Evolutionary conservation across 2,888 invertebrate genomes (phyloP).

Genomic region (Macrosoma leucophasiata): DNA sequence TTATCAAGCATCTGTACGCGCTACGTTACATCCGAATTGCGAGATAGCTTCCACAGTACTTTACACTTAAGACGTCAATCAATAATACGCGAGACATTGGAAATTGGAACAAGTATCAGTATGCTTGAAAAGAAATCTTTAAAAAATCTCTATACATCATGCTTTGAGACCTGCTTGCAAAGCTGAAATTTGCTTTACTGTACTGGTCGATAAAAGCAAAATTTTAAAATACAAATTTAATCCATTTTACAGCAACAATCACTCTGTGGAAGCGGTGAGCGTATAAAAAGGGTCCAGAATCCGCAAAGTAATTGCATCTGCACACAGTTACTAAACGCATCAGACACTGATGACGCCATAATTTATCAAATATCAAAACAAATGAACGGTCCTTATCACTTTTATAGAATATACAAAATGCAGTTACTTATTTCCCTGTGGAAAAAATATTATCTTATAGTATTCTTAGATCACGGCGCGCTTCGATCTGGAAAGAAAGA

Average conservation of each 20-base stretch:
- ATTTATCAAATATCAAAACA: slow-evolving; percentile 74
- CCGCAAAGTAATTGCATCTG: slow-evolving; percentile 71
- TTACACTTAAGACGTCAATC: slow-evolving; percentile 9
- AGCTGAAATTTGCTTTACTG: slow-evolving; percentile 58
- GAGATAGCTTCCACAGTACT: slow-evolving; percentile 25
- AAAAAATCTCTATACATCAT: slow-evolving; percentile 72
- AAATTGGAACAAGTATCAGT: slow-evolving; percentile 37
- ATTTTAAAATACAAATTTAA: slow-evolving; percentile 61
- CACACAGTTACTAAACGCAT: slow-evolving; percentile 60
- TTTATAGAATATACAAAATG: slow-evolving; percentile 77
- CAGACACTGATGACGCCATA: slow-evolving; percentile 67
- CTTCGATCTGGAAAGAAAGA: slow-evolving; percentile 67
- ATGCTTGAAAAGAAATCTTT: slow-evolving; percentile 70
- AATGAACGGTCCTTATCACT: slow-evolving; percentile 75
- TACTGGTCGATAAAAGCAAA: slow-evolving; percentile 64
- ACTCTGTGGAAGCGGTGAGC: slow-evolving; percentile 72
- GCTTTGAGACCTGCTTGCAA: slow-evolving; percentile 66
- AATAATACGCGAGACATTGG: slow-evolving; percentile 25
- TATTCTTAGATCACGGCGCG: slow-evolving; percentile 76
- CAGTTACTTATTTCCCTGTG: slow-evolving; percentile 77
- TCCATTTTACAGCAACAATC: slow-evolving; percentile 61
- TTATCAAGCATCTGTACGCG: slow-evolving; percentile 62
- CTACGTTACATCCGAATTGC: slow-evolving; percentile 32
- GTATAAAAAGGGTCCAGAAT: slow-evolving; percentile 69
- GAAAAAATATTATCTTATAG: slow-evolving; percentile 77